A percentile compares a stretch with the other conserved stretches of the same genome.
Conservation (phyloP, 2,113 vertebrate species). For the Hippolais icterina region DNA sequence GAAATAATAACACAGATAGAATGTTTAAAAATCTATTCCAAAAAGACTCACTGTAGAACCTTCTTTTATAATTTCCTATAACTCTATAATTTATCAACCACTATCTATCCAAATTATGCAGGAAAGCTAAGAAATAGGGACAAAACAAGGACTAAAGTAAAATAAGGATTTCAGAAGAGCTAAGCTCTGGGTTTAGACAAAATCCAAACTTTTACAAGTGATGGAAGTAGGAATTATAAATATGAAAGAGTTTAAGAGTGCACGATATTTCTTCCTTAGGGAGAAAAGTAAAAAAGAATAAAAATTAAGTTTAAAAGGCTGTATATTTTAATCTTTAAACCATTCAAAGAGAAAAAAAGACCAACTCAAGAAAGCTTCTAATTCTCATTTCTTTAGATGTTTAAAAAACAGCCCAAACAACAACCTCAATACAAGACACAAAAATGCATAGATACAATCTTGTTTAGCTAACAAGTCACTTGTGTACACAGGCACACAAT, state of each 20-base stretch:
- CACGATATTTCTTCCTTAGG: neutral
- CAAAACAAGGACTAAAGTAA: neutral
- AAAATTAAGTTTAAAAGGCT: neutral
- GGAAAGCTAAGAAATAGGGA: neutral
- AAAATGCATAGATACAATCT: neutral
- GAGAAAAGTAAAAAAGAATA: neutral
- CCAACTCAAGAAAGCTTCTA: neutral
- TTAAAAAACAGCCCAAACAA: neutral
- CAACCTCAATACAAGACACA: neutral
- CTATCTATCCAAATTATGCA: neutral
- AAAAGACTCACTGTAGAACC: neutral
- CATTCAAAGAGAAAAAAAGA: neutral
- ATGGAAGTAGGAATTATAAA: neutral
- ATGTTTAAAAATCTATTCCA: neutral
- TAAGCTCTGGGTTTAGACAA: neutral
- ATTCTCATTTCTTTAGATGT: neutral
- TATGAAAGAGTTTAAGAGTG: neutral
- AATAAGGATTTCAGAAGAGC: neutral
- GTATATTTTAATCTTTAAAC: neutral
- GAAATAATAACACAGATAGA: neutral
- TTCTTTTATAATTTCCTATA: neutral
- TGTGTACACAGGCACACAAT: neutral
- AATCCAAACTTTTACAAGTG: neutral
- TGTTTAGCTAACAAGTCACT: neutral
- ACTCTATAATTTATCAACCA: neutral